These are phyloP conservation scores for Bos javanicus DNA, from an alignment of 2,113 vertebrate species.

Conservation along the genomic window DNA sequence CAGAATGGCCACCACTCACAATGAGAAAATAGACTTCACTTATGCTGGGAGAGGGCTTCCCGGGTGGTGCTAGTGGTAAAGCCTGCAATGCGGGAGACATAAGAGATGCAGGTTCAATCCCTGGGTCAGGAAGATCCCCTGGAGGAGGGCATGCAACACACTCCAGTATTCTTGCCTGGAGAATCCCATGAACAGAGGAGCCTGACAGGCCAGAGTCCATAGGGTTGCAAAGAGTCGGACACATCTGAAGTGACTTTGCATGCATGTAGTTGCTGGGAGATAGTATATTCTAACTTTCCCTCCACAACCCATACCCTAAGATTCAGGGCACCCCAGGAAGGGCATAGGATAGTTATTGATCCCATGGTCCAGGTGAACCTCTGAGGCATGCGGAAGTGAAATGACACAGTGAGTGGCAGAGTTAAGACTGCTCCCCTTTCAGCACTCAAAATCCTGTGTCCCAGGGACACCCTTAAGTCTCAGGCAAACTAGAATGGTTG, in stretches of 20 bases:
- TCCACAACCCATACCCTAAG: background rate
- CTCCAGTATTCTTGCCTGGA: background rate
- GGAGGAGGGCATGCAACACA: background rate
- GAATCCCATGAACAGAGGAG: background rate
- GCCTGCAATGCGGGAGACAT: background rate
- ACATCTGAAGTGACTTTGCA: background rate
- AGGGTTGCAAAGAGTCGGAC: background rate
- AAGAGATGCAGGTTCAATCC: background rate
- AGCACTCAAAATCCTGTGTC: background rate
- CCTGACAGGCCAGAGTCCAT: background rate
- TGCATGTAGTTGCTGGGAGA: background rate
- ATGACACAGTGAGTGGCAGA: background rate
- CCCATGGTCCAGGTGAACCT: background rate
- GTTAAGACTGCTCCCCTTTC: background rate
- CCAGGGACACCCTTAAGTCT: background rate
- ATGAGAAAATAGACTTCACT: background rate
- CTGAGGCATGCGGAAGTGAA: background rate
- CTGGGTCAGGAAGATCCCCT: background rate
- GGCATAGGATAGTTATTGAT: background rate
- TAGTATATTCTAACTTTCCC: background rate
- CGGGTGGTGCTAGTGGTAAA: background rate
- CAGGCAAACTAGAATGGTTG: background rate
- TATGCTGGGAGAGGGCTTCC: background rate
- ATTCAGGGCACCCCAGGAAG: background rate
- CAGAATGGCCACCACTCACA: background rate